Evolutionary conservation across 2,797 vertebrate genomes (phyloP), one percentile per base, ranked within the genome.

Genomic region (Heterohyrax brucei): DNA sequence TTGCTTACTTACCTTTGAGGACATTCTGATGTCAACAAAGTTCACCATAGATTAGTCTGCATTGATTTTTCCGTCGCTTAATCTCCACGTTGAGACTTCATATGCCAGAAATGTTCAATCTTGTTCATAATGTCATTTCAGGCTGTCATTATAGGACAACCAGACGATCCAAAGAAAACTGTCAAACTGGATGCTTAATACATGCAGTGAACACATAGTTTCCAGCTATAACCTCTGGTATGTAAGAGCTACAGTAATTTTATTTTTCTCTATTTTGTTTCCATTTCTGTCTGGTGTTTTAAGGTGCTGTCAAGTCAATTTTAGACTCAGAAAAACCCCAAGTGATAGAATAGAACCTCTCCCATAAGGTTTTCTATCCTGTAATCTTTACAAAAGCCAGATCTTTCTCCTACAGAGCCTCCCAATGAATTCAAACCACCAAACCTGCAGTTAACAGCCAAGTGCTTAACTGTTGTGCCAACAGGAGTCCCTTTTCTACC

Each of bases 1-100:
- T 89, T 59, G 30, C 46, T 96, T 90, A 30, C 46, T 96, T 90
- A 83, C 50, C 75, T 88, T 61, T 66, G 33, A 91, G 88, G 48
- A 48, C 6, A 93, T 92, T 68, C 48, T 22, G 30, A 64, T 92
- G 53, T 93, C 82, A 96, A 88, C 22, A 30, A 83, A 94, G 79
- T 84, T 87, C 75, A 83, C 59, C n/a, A 18, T 10, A 84, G 61
- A 90, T 87, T 50, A 48, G 10, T 79, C 62, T 76, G 19, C 18
- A 28, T 28, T 46, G 28, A 96, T 86, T 89, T 94, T 80, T 72
- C 79, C 81, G 33, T 93, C 56, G 80, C 73, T 59, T 93, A 68
- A 75, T n/a, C 13, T 19, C 46, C 61, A 68, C 4, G 7, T 39
- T 72, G 46, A 94, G 28, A 80, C 24, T 86, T 72, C n/a, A 24